phyloP scores from a whole-genome alignment of 2,797 vertebrate genomes.

The Cossypha heuglini region DNA sequence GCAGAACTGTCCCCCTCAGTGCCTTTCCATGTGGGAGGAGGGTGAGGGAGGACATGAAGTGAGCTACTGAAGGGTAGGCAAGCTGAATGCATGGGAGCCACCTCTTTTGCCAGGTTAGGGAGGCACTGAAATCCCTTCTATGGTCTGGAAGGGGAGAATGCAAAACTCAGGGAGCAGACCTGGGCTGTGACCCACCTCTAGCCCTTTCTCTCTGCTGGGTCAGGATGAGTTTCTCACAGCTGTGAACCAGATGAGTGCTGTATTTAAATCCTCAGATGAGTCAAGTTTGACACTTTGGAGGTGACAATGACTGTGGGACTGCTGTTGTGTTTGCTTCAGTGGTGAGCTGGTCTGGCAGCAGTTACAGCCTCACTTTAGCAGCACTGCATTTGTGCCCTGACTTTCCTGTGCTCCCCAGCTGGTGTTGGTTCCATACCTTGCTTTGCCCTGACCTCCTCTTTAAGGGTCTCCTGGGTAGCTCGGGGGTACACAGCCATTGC shows the following conservation, averaged over 20 bases:
- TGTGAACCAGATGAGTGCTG: neutral
- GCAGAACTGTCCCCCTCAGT: neutral
- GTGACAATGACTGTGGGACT: neutral
- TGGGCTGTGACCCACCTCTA: neutral
- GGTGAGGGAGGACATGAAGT: neutral
- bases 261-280: neutral
- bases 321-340: neutral
- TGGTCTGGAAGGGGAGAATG: neutral
- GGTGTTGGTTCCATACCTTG: neutral
- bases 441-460: neutral
- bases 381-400: neutral
- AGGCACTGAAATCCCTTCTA: neutral
- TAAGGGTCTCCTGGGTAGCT: neutral
- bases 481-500: neutral
- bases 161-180: neutral
- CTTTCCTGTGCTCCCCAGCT: neutral
- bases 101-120: fast-evolving
- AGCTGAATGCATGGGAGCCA: neutral
- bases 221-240: neutral
- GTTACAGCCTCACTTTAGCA: neutral
- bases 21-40: neutral
- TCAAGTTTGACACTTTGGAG: neutral
- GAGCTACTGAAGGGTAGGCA: neutral
- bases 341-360: neutral
- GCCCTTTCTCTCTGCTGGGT: neutral